Evolutionary conservation across 2,797 vertebrate genomes (phyloP).

Genomic region (Sebastes steindachneri): DNA sequence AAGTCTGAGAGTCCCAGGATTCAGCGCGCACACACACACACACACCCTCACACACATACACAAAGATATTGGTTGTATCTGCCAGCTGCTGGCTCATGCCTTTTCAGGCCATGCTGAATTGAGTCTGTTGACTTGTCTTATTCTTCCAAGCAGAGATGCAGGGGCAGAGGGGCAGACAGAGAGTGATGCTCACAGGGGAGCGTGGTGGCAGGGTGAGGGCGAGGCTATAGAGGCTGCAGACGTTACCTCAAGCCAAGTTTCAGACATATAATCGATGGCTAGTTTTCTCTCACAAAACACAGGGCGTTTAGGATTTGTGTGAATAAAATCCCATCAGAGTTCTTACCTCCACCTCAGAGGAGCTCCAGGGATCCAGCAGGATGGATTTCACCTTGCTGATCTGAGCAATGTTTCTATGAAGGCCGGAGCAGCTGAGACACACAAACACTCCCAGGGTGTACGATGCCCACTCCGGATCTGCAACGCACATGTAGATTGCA

Average conservation of each 20-base stretch:
- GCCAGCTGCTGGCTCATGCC: slow-evolving; percentile 53
- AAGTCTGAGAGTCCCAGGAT: neutral
- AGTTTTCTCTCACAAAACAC: neutral
- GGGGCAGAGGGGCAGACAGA: neutral
- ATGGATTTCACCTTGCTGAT: slow-evolving; percentile 93
- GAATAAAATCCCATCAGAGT: neutral
- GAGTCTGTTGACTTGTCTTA: slow-evolving; percentile 44
- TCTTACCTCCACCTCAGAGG: slow-evolving; percentile 88
- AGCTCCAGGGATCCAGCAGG: slow-evolving; percentile 89
- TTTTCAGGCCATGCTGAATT: slow-evolving; percentile 34
- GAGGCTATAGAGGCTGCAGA: neutral
- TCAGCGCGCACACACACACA: neutral
- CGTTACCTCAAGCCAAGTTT: neutral
- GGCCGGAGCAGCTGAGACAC: slow-evolving; percentile 90
- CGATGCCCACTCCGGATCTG: slow-evolving; percentile 92
- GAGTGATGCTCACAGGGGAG: slow-evolving; percentile 5
- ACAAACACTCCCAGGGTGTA: slow-evolving; percentile 92
- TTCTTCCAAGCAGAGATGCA: slow-evolving; percentile 25
- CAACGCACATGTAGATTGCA: slow-evolving; percentile 26
- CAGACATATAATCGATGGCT: neutral
- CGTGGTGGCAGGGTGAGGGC: neutral
- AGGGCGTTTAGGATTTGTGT: neutral
- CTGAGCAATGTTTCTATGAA: slow-evolving; percentile 90
- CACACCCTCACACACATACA: neutral
- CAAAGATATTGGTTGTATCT: slow-evolving; percentile 41